phyloP scores from a whole-genome alignment of 2,113 vertebrate genomes.

The Taurulus bubalis region DNA sequence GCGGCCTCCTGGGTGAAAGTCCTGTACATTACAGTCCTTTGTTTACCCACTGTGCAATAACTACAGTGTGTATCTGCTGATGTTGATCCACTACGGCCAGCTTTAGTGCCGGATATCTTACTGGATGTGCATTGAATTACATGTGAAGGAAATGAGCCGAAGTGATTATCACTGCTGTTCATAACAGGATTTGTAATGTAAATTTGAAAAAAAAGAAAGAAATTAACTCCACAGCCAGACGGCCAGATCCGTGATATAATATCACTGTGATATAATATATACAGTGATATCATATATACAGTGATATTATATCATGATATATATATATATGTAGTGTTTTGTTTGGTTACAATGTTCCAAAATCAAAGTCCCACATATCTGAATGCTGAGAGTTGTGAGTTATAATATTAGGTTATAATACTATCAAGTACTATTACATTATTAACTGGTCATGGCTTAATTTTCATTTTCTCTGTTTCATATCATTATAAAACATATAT shows the following conservation, averaged over 20 bases:
- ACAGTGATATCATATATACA: background rate
- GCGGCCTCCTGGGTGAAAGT: too few species aligned
- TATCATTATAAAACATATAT: background rate
- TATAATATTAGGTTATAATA: too few species aligned
- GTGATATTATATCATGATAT: background rate
- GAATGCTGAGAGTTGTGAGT: background rate
- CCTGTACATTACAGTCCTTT: too few species aligned
- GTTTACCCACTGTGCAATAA: background rate
- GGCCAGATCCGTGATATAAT: background rate
- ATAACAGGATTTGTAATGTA: background rate
- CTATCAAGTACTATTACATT: too few species aligned
- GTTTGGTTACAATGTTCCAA: background rate
- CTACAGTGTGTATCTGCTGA: background rate
- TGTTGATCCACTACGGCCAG: background rate
- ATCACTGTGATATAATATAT: background rate
- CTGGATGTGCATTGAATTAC: background rate
- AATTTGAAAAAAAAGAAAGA: background rate
- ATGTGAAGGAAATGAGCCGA: background rate
- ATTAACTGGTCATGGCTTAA: background rate
- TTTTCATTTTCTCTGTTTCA: background rate
- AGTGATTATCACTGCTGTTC: too few species aligned
- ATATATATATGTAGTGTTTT: background rate
- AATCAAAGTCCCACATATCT: background rate
- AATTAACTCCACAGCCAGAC: background rate
- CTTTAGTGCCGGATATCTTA: background rate